Percentiles rank a stretch among this genome's conserved stretches.
These are phyloP conservation scores for Drosophila pseudotakahashii DNA, from an alignment of 2,888 invertebrate species.

Conservation along the genomic window DNA sequence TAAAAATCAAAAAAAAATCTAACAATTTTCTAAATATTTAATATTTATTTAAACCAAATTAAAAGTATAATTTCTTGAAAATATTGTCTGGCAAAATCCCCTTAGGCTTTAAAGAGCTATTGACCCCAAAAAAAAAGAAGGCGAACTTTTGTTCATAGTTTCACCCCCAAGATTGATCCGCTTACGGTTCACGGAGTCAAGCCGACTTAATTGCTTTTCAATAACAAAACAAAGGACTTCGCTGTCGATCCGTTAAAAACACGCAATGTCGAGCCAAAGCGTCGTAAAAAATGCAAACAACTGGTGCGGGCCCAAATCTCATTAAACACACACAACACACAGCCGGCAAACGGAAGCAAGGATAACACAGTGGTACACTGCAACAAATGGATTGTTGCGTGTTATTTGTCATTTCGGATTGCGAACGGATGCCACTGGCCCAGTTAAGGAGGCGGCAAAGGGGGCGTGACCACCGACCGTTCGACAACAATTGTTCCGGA, in stretches of 20 bases:
- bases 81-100: neutral
- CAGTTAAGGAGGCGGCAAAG: constrained; percentile 52
- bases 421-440: constrained; percentile 63
- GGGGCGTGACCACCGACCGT: constrained; percentile 43
- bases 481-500: constrained; percentile 57
- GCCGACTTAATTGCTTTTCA: constrained; percentile 62
- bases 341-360: constrained; percentile 29
- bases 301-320: constrained; percentile 51
- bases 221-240: constrained; percentile 44
- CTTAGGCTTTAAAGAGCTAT: neutral
- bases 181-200: constrained; percentile 4
- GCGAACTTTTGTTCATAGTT: neutral
- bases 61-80: too few species aligned
- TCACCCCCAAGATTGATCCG: constrained; percentile 4
- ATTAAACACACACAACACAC: constrained; percentile 55
- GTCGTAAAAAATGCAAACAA: constrained; percentile 69
- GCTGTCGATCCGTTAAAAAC: constrained; percentile 14
- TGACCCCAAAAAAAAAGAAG: constrained; percentile 25
- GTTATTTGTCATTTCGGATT: constrained; percentile 68
- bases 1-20: too few species aligned
- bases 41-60: too few species aligned
- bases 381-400: constrained; percentile 31
- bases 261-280: constrained; percentile 44
- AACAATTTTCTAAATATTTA: neutral
- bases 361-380: constrained; percentile 13